These are phyloP conservation scores for Brienomyrus brachyistius DNA, from an alignment of 2,113 vertebrate genomes.

Conservation along the genomic window DNA sequence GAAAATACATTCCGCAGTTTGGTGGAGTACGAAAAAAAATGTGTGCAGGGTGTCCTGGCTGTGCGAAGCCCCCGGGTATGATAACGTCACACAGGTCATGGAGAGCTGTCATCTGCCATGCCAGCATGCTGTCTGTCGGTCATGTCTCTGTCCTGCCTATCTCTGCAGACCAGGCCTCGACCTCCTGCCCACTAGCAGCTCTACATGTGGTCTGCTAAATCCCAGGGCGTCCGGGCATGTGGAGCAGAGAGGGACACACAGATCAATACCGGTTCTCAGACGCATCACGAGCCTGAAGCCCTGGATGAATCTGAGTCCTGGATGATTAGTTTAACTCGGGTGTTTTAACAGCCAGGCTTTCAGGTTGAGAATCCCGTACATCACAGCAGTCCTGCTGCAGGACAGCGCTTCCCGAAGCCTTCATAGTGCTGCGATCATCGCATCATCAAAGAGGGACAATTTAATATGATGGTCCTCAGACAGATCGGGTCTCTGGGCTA, in stretches of 20 bases:
- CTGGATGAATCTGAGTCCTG: neutral
- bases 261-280: neutral
- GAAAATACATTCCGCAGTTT: too few species aligned
- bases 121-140: neutral
- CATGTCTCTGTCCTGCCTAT: neutral
- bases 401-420: neutral
- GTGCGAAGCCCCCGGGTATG: neutral
- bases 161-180: neutral
- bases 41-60: neutral
- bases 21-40: neutral
- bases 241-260: neutral
- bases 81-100: neutral
- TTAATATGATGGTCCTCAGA: neutral
- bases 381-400: neutral
- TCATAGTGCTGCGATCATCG: neutral
- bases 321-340: neutral
- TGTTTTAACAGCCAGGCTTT: neutral
- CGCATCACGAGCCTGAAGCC: neutral
- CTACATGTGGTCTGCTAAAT: neutral
- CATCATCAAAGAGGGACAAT: neutral
- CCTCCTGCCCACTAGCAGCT: neutral
- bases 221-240: neutral
- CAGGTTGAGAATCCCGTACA: neutral
- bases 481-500: neutral
- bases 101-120: neutral